Conservation (phyloP, 1,140 invertebrate species). For the Hylaeus volcanicus region DNA sequence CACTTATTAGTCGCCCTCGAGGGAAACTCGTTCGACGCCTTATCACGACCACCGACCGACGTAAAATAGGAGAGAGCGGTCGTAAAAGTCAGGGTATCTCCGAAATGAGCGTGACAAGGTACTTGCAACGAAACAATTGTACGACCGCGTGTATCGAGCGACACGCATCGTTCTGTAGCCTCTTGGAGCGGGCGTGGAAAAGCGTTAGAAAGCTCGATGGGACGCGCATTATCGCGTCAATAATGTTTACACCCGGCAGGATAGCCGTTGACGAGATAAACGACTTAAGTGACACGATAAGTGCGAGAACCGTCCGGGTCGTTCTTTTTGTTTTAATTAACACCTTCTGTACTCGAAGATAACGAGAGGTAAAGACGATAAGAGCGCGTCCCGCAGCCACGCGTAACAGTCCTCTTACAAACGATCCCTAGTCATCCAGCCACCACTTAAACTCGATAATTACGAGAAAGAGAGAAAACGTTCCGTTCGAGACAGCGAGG, state of each 20-base stretch:
- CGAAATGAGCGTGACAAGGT: not conserved
- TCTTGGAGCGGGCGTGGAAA: constrained; percentile 39
- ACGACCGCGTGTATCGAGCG: not conserved
- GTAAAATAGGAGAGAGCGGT: not conserved
- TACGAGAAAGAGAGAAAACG: constrained; percentile 23
- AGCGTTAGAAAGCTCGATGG: constrained; percentile 53
- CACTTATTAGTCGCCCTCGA: no score
- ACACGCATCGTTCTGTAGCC: not conserved
- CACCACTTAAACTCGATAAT: constrained; percentile 36
- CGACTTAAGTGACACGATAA: constrained; percentile 62
- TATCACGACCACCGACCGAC: no score
- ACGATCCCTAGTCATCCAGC: not conserved
- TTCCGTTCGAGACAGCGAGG: not conserved
- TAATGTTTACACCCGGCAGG: constrained; percentile 62
- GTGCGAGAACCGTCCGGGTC: constrained; percentile 13
- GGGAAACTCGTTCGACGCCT: no score
- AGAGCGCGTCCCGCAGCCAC: constrained; percentile 23
- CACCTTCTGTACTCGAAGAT: constrained; percentile 53
- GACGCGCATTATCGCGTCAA: constrained; percentile 58
- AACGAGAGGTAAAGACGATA: constrained; percentile 46
- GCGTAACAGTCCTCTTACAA: constrained; percentile 5
- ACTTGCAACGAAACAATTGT: not conserved
- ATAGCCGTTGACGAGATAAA: constrained; percentile 66
- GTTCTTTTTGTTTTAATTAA: constrained; percentile 58
- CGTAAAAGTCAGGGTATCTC: not conserved